Percentiles rank a stretch among this genome's conserved stretches.
phyloP scores from a whole-genome alignment of 2,113 vertebrate species.

The Corythornis cristatus region DNA sequence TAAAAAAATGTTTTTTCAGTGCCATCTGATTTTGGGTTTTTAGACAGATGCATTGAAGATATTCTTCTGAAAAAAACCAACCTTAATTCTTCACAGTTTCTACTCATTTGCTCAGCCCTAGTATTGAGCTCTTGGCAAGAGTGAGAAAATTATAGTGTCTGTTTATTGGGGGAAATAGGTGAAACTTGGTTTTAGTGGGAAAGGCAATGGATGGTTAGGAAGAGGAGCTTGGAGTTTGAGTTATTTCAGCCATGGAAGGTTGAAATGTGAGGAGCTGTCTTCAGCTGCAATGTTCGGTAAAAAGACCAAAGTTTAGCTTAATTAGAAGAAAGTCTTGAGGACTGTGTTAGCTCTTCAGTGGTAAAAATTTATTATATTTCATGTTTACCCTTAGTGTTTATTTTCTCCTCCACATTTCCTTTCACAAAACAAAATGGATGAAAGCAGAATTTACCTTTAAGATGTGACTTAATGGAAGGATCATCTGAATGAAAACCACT shows the following conservation, averaged over 20 bases:
- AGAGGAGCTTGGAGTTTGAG: background rate
- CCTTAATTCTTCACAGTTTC: background rate
- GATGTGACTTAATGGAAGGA: background rate
- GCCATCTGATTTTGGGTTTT: background rate
- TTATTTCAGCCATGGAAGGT: background rate
- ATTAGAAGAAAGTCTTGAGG: background rate
- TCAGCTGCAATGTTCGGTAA: background rate
- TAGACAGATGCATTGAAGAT: background rate
- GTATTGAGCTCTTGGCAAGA: background rate
- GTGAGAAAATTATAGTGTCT: background rate
- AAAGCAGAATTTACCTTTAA: constrained; percentile 34
- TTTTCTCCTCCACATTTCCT: background rate
- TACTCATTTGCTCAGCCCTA: background rate
- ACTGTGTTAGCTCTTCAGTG: background rate
- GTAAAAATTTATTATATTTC: background rate
- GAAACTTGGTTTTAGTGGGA: background rate
- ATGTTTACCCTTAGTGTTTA: background rate
- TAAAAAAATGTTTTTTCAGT: background rate
- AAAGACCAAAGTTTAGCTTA: background rate
- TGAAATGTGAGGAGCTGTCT: background rate
- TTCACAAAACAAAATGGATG: background rate
- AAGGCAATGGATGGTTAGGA: background rate
- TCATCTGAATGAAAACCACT: background rate
- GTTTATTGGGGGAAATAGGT: background rate
- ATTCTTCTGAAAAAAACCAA: background rate